Evolutionary conservation across 2,797 vertebrate genomes (phyloP).

Genomic region (Odontamblyopus rebecca): DNA sequence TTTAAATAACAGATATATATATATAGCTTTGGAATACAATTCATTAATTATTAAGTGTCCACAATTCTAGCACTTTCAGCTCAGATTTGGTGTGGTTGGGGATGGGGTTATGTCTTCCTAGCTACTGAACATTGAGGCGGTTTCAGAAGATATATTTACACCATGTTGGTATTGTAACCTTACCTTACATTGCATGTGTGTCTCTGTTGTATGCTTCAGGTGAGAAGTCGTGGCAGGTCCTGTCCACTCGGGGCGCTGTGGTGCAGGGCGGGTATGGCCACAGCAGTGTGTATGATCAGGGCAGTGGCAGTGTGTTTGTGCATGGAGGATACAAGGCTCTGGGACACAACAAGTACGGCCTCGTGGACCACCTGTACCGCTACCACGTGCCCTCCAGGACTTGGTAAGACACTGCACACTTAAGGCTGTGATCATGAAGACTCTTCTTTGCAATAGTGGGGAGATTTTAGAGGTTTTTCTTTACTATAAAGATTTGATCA

Average conservation of each 20-base stretch:
- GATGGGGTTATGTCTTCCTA: too few species aligned
- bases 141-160: neutral
- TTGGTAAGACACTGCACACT: conserved; percentile 81
- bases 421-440: too few species aligned
- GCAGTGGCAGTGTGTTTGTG: conserved; percentile 87
- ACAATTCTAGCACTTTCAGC: too few species aligned
- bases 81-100: too few species aligned
- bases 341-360: conserved; percentile 93
- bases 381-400: conserved; percentile 89
- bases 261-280: conserved; percentile 97
- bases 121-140: too few species aligned
- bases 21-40: too few species aligned
- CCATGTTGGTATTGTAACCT: too few species aligned
- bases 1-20: too few species aligned
- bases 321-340: conserved; percentile 96
- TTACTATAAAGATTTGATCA: too few species aligned
- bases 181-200: neutral
- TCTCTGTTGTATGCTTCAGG: conserved; percentile 65
- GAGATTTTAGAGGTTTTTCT: too few species aligned
- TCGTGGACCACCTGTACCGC: conserved; percentile 96
- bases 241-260: conserved; percentile 77
- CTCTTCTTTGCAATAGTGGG: too few species aligned
- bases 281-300: conserved; percentile 88
- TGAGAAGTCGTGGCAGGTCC: conserved; percentile 89
- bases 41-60: too few species aligned